Base-by-base conservation (phyloP, 2,113 vertebrate genomes). In the Takifugu bimaculatus region DNA sequence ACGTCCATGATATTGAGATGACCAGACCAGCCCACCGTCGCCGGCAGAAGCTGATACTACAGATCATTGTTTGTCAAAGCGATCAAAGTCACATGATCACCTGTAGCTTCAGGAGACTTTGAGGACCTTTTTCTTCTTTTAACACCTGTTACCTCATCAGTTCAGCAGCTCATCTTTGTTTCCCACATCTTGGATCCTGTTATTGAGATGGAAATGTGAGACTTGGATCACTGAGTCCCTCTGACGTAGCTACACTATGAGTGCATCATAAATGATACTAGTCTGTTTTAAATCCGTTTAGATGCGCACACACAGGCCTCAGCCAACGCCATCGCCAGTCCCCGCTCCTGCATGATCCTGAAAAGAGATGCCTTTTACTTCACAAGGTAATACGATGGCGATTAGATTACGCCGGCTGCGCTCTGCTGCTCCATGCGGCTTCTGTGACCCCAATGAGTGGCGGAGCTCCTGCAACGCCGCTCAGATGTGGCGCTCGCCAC, bases 401-500 rank as follows among this genome's bases (percentile, higher is more conserved):
- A 91, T 92, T 88, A 84, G 86, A 91, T 92, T 90, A 92, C 71
- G 82, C 75, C 66, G 78, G 73, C 81, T 88, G 86, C 88, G 83
- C 88, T 86, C 71, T 85, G 85, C 83, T 88, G 86, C 74, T 81
- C 82, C 86, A 85, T 85, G 79, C 78, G 83, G 78, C 85, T 78
- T 82, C 75, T 81, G 63, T 83, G 85, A 84, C 82, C 87, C 76
- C 79, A 79, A 81, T 85, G 87, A 88, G 81, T 85, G 83, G 83
- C 80, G 81, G 75, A 85, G 72, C 69, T 66, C 67, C 62, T 71
- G 48, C 82, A 73, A 78, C 65, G 80, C 74, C 87, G 75, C 86
- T 87, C 72, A 84, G 80, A 90, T 86, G 85, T 85, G 86, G 71
- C 65, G 65, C 55, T 78, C 64, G 27, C 71, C 73, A 78, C 71